A percentile compares a stretch with the other conserved stretches of the same genome.
Conservation (phyloP, 2,113 vertebrate species). For the Gavia stellata region DNA sequence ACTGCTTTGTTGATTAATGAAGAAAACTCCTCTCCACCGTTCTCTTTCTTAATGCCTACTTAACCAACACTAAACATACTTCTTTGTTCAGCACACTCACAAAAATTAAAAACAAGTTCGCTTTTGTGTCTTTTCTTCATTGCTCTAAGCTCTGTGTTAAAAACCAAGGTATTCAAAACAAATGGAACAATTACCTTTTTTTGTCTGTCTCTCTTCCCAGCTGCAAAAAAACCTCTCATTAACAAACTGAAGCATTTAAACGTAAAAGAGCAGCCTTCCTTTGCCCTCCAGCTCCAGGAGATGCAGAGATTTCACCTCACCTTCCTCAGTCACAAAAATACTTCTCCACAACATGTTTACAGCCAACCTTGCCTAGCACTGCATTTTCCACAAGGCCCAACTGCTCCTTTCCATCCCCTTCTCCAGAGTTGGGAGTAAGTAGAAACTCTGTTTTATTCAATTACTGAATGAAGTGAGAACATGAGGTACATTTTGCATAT, state of each 20-base stretch:
- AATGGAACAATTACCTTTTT: background rate
- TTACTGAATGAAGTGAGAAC: background rate
- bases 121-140: background rate
- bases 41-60: background rate
- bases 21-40: background rate
- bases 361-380: background rate
- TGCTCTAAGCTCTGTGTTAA: background rate
- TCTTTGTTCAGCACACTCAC: background rate
- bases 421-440: background rate
- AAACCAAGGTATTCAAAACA: background rate
- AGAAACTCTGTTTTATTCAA: background rate
- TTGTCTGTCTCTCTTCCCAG: background rate
- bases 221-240: background rate
- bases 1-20: background rate
- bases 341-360: background rate
- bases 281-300: background rate
- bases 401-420: background rate
- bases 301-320: background rate
- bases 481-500: background rate
- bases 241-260: background rate
- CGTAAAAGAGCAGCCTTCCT: background rate
- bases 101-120: background rate
- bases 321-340: background rate
- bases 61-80: background rate
- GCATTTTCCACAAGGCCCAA: background rate